Conservation (phyloP, 2,888 invertebrate species). For the Dione vanillae region DNA sequence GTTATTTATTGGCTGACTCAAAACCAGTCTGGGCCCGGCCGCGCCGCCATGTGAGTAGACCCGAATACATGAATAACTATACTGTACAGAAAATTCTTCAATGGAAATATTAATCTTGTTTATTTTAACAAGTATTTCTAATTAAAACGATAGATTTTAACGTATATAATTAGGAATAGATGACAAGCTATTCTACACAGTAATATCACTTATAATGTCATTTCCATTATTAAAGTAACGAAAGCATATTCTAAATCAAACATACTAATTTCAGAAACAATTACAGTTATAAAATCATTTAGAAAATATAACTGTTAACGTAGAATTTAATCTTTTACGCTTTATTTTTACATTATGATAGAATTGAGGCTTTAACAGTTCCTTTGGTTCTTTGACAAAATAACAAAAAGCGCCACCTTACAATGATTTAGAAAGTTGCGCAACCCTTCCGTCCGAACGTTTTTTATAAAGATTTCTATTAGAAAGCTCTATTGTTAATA, state of each 20-base stretch:
- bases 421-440: constrained; percentile 83
- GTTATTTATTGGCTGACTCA: constrained; percentile 81
- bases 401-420: constrained; percentile 70
- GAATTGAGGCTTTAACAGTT: constrained; percentile 77
- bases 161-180: neutral
- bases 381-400: constrained; percentile 59
- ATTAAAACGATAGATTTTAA: constrained; percentile 5
- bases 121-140: constrained; percentile 16
- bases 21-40: constrained; percentile 69
- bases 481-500: constrained; percentile 71
- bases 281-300: neutral
- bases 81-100: constrained; percentile 10
- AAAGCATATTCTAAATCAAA: neutral
- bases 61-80: constrained; percentile 32
- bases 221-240: neutral
- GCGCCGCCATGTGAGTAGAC: constrained; percentile 53
- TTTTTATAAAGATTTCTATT: constrained; percentile 72
- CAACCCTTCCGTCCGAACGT: constrained; percentile 77
- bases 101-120: constrained; percentile 23
- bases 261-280: neutral
- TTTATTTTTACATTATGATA: constrained; percentile 54
- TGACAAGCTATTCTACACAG: neutral
- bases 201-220: neutral
- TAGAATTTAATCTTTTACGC: constrained; percentile 23
- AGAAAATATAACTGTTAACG: neutral